Base-by-base conservation (phyloP, 2,113 vertebrate species). In the Serilophus lunatus region DNA sequence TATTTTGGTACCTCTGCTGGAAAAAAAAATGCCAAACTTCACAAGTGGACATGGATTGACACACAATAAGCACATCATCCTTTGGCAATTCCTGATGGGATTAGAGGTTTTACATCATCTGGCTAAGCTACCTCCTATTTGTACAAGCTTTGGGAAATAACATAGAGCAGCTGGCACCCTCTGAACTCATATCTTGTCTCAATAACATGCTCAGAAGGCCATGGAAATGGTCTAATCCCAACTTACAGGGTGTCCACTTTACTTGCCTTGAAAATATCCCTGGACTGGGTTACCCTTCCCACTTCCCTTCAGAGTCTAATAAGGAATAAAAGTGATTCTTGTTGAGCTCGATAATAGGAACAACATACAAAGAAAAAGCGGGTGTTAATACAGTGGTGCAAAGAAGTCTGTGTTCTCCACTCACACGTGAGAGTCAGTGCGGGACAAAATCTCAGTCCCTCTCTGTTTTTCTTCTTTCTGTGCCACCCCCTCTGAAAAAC, bases 141-240 rank as follows among this genome's bases (percentile, higher is more conserved):
- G 38, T 66, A 42, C 56, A 79, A 68, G 53, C 59, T 92, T 72
- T 90, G 91, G 68, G 68, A 92, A 95, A 65, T 92, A 91, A 72
- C 19, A 18, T 7, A 63, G 89, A 75, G 60, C 80, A 95, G 86
- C 91, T 96, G 91, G 28, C 57, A 83, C 76, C 28, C 17, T 88
- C 54, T 88, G 71, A 86, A 77, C 64, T 81, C 83, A 15, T 74
- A 36, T 59, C 28, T 59, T 33, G 26, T 5, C 2, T 2, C 68
- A 95, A 50, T 81, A 81, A 24, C 38, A 5, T 70, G 40, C 54
- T 86, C 68, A 57, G 80, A 36, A 93, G n/a, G 31, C 36, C n/a
- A 45, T 18, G 13, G 36, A n/a, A 53, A 64, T 40, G 83, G 40
- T 51, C 70, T 81, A 74, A 83, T 86, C 56, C 35, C 50, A 57